phyloP scores from a whole-genome alignment of 2,888 invertebrate species.

The Papilio elwesi region DNA sequence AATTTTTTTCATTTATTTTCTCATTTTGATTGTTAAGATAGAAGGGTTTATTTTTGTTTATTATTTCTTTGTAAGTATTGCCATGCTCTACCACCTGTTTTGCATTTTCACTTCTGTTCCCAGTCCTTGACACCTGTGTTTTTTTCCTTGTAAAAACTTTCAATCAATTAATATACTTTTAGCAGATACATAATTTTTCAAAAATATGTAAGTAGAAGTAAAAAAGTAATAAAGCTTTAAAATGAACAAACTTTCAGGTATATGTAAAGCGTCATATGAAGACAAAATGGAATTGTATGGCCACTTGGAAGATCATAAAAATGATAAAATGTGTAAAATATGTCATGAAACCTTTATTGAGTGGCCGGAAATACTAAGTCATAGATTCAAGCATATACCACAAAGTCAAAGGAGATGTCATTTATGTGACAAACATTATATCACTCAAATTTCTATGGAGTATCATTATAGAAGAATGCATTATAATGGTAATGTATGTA shows the following conservation, averaged over 20 bases:
- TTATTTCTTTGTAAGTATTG: too few relatives aligned
- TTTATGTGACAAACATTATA: conserved; percentile 54
- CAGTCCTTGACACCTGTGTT: too few relatives aligned
- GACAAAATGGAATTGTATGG: conserved; percentile 42
- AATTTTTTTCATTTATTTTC: too few relatives aligned
- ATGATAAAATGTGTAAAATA: conserved; percentile 51
- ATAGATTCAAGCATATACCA: conserved; percentile 60
- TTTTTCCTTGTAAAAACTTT: too few relatives aligned
- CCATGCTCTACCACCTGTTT: too few relatives aligned
- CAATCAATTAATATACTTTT: background rate
- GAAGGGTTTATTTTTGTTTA: too few relatives aligned
- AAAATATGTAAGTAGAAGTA: too few relatives aligned
- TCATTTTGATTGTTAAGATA: too few relatives aligned
- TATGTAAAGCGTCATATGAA: conserved; percentile 17
- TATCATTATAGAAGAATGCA: conserved; percentile 61
- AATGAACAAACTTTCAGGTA: conserved; percentile 21
- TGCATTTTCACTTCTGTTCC: too few relatives aligned
- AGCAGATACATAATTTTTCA: background rate
- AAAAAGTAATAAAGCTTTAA: too few relatives aligned
- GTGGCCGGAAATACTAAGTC: conserved; percentile 59
- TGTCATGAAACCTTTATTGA: conserved; percentile 53
- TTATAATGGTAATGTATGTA: conserved; percentile 57
- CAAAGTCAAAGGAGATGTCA: conserved; percentile 55
- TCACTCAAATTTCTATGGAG: conserved; percentile 52
- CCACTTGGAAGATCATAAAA: conserved; percentile 61